Evolutionary conservation across 1,140 invertebrate species (phyloP), one percentile per base, ranked within the genome.

Genomic region (Triops longicaudatus): DNA sequence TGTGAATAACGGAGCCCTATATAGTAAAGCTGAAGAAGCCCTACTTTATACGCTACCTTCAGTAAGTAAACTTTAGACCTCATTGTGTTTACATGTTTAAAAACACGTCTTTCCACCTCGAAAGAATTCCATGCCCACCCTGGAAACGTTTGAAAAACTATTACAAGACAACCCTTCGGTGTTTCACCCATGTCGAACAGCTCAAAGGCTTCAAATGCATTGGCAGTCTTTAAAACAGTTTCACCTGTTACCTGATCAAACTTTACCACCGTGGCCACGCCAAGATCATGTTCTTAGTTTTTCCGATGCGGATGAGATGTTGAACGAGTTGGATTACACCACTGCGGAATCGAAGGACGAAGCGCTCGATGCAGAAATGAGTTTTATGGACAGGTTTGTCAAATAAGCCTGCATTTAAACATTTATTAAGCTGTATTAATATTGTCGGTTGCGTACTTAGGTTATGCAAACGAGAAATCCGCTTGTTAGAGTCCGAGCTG

Each of bases 221-320:
- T 99, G 97, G 97, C 88, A 93, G 77, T 85, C 95, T 27, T 90
- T 99, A 85, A 96, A 96, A 84, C 95, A 98, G 81, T 97, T 97
- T 84, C 91, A 95, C 81, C 85, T 99, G 1, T 83, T 99, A 43
- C 91, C 93, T 0, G 96, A 98, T 85, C 96, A 98, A 87, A 88
- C 88, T 75, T 84, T 86, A 50, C 84, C 86, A 79, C 82, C 85
- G 44, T 81, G 87, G 76, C 84, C 86, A 31, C 80, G 84, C 80
- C 87, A 87, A 78, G 91, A 93, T 80, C 88, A 90, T 81, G 87
- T 92, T 27, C 82, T 94, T 43, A 93, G 90, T 81, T 98, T 98
- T 83, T 95, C 93, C 72, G 96, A 98, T 86, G 93, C 93, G 5
- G 96, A 98, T 84, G 94, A 97, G 80, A 87, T 91, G 79, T 88